phyloP scores from a whole-genome alignment of 2,888 invertebrate genomes.

The Eristalis pertinax region DNA sequence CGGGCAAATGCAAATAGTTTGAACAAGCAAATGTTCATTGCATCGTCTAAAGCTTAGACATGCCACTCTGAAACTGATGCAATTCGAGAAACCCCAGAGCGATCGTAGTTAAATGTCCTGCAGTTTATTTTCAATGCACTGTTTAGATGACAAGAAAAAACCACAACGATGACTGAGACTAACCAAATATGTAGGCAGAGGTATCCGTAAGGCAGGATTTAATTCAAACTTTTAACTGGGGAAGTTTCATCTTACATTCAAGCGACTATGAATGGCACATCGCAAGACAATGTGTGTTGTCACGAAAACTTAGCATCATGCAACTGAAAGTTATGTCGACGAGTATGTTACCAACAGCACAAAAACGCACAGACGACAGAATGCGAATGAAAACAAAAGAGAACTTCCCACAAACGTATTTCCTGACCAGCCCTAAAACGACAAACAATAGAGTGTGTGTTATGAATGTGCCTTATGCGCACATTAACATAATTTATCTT shows the following conservation, averaged over 20 bases:
- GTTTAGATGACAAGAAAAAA: neutral
- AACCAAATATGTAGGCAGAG: neutral
- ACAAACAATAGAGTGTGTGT: neutral
- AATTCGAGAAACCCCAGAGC: neutral
- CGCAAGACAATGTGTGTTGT: neutral
- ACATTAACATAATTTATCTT: neutral
- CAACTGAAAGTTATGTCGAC: neutral
- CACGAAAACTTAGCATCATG: neutral
- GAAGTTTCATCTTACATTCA: neutral
- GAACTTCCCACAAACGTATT: neutral
- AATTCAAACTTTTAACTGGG: neutral
- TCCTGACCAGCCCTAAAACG: neutral
- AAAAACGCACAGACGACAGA: neutral
- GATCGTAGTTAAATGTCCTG: neutral
- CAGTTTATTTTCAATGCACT: neutral
- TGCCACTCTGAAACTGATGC: neutral
- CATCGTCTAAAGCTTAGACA: neutral
- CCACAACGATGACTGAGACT: neutral
- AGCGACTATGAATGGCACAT: neutral
- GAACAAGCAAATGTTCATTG: neutral
- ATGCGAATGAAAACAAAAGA: neutral
- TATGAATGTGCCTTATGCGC: neutral
- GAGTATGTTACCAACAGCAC: neutral
- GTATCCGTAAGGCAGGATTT: neutral
- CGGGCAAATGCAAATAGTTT: neutral